Conservation (phyloP, 2,888 invertebrate genomes). For the Apodemia hepburni region DNA sequence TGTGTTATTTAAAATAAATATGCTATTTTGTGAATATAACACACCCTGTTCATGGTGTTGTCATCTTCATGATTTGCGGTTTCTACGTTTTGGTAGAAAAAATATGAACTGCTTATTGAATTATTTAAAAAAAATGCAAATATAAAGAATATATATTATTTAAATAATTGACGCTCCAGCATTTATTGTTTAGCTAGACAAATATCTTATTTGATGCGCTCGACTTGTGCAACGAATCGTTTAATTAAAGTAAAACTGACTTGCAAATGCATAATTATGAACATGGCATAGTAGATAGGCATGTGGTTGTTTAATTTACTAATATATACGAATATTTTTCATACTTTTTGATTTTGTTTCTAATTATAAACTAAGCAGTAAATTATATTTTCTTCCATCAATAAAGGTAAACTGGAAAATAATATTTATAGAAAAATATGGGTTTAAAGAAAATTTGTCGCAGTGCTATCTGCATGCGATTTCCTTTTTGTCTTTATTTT, state of each 20-base stretch:
- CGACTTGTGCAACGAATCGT: background rate
- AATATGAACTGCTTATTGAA: background rate
- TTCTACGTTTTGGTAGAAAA: background rate
- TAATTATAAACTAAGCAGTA: no score
- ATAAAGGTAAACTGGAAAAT: no score
- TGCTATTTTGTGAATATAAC: slow-evolving; percentile 17
- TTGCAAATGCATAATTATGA: background rate
- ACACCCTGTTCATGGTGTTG: slow-evolving; percentile 8
- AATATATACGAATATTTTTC: no score
- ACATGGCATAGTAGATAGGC: background rate
- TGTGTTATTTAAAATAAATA: slow-evolving; percentile 15
- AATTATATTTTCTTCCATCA: no score
- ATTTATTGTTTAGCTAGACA: background rate
- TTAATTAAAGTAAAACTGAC: background rate
- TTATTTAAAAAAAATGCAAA: background rate
- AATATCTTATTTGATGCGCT: background rate
- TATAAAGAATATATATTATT: background rate
- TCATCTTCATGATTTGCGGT: background rate
- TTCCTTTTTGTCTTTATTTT: no score
- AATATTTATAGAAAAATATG: no score
- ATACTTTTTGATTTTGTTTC: no score
- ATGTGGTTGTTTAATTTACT: background rate
- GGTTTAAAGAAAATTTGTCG: no score
- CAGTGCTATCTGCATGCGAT: no score
- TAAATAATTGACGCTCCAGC: background rate